phyloP scores from a whole-genome alignment of 2,113 vertebrate species.

The Rousettus leschenaultii region DNA sequence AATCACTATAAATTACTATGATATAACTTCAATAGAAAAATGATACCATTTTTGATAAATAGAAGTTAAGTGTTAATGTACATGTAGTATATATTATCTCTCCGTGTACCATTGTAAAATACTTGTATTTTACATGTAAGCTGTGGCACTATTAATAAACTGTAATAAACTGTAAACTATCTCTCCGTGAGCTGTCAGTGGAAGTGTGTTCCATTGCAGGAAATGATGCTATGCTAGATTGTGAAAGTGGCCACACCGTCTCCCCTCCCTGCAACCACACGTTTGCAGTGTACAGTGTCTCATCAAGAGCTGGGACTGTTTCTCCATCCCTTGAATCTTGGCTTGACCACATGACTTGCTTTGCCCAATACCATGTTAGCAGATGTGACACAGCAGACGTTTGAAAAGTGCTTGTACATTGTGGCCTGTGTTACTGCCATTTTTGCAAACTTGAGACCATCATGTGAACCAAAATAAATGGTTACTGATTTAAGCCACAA shows the following conservation, averaged over 20 bases:
- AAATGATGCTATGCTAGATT: no score
- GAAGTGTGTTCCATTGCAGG: no score
- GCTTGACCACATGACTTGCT: not conserved
- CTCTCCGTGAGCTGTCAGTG: not conserved
- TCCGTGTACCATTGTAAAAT: not conserved
- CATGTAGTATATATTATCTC: not conserved
- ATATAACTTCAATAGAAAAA: not conserved
- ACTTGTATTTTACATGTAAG: not conserved
- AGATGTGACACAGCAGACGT: not conserved
- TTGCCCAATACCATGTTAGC: not conserved
- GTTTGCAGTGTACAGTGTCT: not conserved
- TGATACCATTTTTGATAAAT: not conserved
- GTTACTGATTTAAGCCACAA: not conserved
- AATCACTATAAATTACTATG: not conserved
- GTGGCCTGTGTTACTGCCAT: not conserved
- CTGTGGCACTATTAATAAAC: no score
- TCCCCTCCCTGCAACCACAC: accelerated
- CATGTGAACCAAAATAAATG: not conserved
- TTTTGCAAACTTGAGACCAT: not conserved
- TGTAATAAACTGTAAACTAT: no score
- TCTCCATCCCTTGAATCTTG: not conserved
- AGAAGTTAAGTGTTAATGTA: not conserved
- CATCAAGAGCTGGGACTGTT: not conserved
- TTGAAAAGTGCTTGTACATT: not conserved
- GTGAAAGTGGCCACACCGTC: no score